Base-by-base conservation (phyloP, 2,888 invertebrate species). In the Palloptera scutellata region DNA sequence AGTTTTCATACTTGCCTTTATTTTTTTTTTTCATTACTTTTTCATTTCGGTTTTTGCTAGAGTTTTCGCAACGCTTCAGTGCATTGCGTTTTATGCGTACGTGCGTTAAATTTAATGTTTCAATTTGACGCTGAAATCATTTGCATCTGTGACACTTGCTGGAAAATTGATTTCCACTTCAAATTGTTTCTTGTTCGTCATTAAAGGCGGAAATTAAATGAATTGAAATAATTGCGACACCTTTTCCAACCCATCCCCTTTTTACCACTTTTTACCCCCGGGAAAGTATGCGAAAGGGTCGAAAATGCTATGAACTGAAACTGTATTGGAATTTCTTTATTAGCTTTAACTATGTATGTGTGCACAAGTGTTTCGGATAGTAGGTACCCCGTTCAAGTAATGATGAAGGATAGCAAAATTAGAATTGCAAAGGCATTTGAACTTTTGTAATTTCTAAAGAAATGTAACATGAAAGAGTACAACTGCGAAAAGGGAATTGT, bases 101-200 rank as follows among this genome's bases (percentile, higher is more conserved):
- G 70, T 70, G 70, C 68, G 66, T 70, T 70, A 68, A 70, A 63
- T 58, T 70, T 70, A 70, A 70, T 70, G 70, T 70, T 70, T 70
- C 68, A 70, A 70, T 70, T 70, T 68, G 55, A 60, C 17, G 52
- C 59, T 64, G 54, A 61, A 66, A 66, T 66, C 60, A 66, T 61
- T 61, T 45, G 66, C 66, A 66, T 55, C 66, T 66, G 66, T 61
- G 66, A 66, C 60, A 55, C 11, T 40, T 11, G 48, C 66, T 45
- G 64, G 61, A 66, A 67, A 70, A 70, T 70, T 70, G 70, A 70
- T 70, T 70, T 70, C 68, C 70, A 64, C 61, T 70, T 63, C 57
- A 68, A 70, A 68, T 70, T 67, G 63, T 64, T 65, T 63, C 64
- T 60, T 60, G 59, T 43, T 61, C 45, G 52, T 60, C 70, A 67